Conservation (phyloP, 2,888 invertebrate species). For the Onchidella celtica region DNA sequence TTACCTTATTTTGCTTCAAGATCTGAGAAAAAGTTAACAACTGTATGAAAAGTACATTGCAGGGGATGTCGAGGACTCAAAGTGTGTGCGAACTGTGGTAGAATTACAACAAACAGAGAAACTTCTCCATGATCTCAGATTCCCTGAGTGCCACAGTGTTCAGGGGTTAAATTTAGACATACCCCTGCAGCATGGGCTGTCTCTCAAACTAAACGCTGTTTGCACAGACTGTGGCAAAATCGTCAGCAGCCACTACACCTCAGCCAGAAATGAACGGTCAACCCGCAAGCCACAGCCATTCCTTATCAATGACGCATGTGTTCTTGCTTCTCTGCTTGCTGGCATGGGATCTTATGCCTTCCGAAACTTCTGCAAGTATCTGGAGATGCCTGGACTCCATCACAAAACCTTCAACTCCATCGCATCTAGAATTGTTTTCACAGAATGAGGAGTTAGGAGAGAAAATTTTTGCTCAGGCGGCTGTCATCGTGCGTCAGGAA, state of each 20-base stretch:
- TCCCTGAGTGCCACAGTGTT: neutral
- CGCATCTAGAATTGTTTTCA: neutral
- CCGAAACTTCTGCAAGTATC: neutral
- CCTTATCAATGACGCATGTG: neutral
- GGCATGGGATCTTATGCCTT: constrained; percentile 11
- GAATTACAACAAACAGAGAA: neutral
- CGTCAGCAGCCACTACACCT: neutral
- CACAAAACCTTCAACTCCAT: neutral
- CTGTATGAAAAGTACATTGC: neutral
- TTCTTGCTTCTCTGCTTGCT: neutral
- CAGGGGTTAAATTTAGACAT: neutral
- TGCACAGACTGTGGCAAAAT: neutral
- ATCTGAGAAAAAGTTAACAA: neutral
- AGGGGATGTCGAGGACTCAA: neutral
- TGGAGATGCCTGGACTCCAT: constrained; percentile 19
- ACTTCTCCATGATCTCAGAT: neutral
- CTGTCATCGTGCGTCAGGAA: neutral
- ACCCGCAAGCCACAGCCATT: neutral
- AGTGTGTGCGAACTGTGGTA: neutral
- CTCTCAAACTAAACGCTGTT: neutral
- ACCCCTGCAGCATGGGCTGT: neutral
- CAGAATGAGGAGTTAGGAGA: neutral
- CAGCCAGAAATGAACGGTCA: neutral
- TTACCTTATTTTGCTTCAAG: neutral
- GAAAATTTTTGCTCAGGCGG: neutral